Evolutionary conservation across 2,888 invertebrate genomes (phyloP), one percentile per base, ranked within the genome.

Genomic region (Heliconius hortense): DNA sequence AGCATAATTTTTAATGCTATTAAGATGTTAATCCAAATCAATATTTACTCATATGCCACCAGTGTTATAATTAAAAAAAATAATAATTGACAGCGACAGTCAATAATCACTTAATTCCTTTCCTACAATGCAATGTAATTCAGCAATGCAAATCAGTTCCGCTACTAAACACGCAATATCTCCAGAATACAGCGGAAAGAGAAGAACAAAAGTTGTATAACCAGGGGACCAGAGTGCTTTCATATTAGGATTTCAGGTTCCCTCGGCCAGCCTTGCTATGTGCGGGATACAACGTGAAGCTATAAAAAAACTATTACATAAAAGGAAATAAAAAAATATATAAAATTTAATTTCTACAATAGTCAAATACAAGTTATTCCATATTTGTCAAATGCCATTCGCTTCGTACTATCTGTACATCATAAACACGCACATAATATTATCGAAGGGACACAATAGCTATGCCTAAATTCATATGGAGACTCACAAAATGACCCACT

Each of bases 381-480:
- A n/a, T 8, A 64, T 64, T 35, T 35, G 8, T 15, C 2, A 56
- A 26, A 4, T 64, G 28, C 39, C 35, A 18, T 59, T 59, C 15
- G 35, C 59, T 24, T 24, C 2, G 59, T 56, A 28, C 59, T 39
- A 18, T 59, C 70, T 10, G 70, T 70, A 70, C n/a, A 70, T 56
- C 56, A 70, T 70, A 70, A 70, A 39, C 35, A 39, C 31, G 70
- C 59, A 70, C 35, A 31, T 59, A 48, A 48, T 21, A 56, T 56
- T 56, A 59, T 60, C 70, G 59, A 70, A 70, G 70, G 18, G 24
- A 70, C 18, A 56, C 56, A 59, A 70, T 70, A 59, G 39, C 59
- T 56, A 59, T 59, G 70, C 68, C 28, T 53, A 28, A 68, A 69
- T 31, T 53, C 53, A 31, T 69, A 69, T 24, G 56, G 56, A 24